These are phyloP conservation scores for Meloidogyne hapla DNA, from an alignment of 1,140 invertebrate species.

Conservation along the genomic window DNA sequence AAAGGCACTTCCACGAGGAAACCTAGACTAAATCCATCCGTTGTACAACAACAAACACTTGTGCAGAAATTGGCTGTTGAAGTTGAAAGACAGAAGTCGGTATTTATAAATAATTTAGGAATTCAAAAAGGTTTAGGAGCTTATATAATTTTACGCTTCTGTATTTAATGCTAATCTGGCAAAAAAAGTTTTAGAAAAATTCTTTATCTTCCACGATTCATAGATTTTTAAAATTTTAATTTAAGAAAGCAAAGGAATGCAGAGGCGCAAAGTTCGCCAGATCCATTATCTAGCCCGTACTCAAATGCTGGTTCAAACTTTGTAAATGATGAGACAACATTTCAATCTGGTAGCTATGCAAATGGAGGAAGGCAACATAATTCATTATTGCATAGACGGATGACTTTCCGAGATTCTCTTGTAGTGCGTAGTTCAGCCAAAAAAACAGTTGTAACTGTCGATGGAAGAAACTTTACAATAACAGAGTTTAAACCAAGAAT, in stretches of 20 bases:
- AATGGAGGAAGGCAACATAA: neutral
- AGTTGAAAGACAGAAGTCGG: slow-evolving; percentile 31
- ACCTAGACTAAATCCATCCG: slow-evolving; percentile 51
- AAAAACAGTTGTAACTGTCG: slow-evolving; percentile 34
- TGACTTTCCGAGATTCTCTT: slow-evolving; percentile 35
- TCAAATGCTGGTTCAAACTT: neutral
- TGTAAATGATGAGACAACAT: neutral
- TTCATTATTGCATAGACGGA: neutral
- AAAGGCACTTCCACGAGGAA: slow-evolving; percentile 57
- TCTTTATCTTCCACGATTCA: too few relatives aligned
- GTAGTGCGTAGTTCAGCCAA: slow-evolving; percentile 31
- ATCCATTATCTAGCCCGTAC: neutral
- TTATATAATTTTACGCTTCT: neutral
- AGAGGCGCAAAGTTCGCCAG: neutral
- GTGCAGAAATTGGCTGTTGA: slow-evolving; percentile 54
- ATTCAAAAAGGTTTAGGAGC: neutral
- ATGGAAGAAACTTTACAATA: slow-evolving; percentile 36
- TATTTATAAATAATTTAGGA: neutral
- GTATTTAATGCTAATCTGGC: too few relatives aligned
- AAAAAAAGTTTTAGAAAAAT: too few relatives aligned
- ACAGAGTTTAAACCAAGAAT: slow-evolving; percentile 38
- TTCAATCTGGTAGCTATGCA: neutral
- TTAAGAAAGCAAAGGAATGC: neutral
- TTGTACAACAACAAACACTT: slow-evolving; percentile 51
- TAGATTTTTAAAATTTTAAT: neutral